phyloP scores from a whole-genome alignment of 2,113 vertebrate species.

The Calonectris borealis region DNA sequence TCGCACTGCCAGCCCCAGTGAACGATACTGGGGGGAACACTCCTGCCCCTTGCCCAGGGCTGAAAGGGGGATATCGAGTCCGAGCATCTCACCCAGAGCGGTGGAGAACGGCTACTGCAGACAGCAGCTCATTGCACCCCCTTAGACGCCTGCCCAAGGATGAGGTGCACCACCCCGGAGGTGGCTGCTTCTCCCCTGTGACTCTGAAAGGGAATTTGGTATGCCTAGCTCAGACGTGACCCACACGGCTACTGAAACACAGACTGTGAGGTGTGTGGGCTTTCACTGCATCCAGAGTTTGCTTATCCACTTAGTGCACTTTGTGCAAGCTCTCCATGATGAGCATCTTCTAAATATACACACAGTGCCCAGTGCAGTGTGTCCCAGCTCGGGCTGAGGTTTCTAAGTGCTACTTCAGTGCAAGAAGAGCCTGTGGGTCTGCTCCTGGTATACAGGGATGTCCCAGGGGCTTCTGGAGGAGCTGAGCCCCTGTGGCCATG shows the following conservation, averaged over 20 bases:
- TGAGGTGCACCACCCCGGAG: background rate
- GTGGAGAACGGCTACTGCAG: background rate
- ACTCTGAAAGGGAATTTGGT: background rate
- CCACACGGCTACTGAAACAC: background rate
- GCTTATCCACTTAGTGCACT: background rate
- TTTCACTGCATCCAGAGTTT: fast-evolving
- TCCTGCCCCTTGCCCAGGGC: background rate
- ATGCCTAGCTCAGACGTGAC: background rate
- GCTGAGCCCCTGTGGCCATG: background rate
- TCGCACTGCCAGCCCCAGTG: fast-evolving
- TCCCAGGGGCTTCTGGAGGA: background rate
- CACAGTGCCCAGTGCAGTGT: fast-evolving
- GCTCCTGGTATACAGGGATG: background rate
- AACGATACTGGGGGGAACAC: background rate
- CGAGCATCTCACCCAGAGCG: fast-evolving
- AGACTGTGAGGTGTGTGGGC: fast-evolving
- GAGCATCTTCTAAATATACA: background rate
- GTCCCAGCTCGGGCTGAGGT: background rate
- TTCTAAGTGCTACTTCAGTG: background rate
- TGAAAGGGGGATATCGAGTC: background rate
- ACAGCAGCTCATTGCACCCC: background rate
- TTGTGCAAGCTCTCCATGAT: background rate
- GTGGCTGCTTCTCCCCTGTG: background rate
- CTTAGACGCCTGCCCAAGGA: background rate
- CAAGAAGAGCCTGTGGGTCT: background rate